Evolutionary conservation across 2,888 invertebrate species (phyloP).

Genomic region (Salpingus planirostris): DNA sequence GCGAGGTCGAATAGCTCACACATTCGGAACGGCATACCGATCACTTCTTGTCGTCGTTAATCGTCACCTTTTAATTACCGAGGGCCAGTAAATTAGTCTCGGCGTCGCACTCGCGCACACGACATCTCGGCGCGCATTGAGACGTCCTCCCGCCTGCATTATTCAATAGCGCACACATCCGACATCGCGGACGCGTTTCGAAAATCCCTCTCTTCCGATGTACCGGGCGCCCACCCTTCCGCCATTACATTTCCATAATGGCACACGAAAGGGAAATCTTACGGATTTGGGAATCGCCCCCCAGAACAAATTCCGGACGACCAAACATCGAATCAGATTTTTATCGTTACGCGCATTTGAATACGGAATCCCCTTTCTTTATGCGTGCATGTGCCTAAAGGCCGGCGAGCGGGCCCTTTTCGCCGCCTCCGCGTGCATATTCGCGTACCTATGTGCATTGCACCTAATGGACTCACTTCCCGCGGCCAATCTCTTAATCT

Average conservation of each 20-base stretch:
- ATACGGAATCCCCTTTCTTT: too few relatives aligned
- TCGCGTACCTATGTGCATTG: too few relatives aligned
- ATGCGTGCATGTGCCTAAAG: too few relatives aligned
- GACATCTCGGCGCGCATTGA: conserved; percentile 3
- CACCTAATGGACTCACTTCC: too few relatives aligned
- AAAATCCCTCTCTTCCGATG: conserved; percentile 17
- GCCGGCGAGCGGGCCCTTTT: too few relatives aligned
- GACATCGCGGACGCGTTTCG: conserved; percentile 13
- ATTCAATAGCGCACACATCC: conserved; percentile 11
- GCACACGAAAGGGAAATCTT: conserved; percentile 17
- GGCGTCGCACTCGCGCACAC: conserved; percentile 15
- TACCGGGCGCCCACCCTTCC: conserved; percentile 15
- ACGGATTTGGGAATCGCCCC: conserved; percentile 13
- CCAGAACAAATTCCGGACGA: conserved; percentile 15
- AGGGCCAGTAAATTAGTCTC: conserved; percentile 32
- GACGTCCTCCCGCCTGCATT: conserved; percentile 6
- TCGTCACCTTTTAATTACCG: conserved; percentile 44
- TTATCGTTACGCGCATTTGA: conserved; percentile 13
- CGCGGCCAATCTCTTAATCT: too few relatives aligned
- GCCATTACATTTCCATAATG: conserved; percentile 17
- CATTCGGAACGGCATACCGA: conserved; percentile 38
- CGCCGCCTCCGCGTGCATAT: too few relatives aligned
- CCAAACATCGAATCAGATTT: conserved; percentile 15
- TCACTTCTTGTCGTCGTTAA: conserved; percentile 43
- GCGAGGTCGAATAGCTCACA: conserved; percentile 37